Evolutionary conservation across 2,797 vertebrate genomes (phyloP).

Genomic region (Ctenochaetus hawaiiensis): DNA sequence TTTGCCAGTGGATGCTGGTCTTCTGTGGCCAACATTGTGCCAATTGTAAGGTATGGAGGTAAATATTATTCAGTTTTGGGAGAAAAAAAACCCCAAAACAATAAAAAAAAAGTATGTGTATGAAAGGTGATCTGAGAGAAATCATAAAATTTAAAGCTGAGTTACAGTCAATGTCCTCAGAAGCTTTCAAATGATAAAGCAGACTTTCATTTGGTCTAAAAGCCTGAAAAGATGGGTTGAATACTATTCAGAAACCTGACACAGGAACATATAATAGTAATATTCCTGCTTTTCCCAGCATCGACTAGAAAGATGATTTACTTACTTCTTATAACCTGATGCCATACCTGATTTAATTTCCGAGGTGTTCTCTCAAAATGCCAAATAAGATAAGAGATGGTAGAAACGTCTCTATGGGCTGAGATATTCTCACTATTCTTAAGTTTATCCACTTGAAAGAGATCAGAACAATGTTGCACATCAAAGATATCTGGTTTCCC

Average conservation of each 20-base stretch:
- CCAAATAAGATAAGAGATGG: constrained; percentile 31
- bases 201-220: constrained; percentile 37
- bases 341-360: constrained; percentile 46
- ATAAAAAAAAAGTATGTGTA: constrained; percentile 3
- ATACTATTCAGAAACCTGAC: constrained; percentile 48
- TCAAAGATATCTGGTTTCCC: constrained; percentile 36
- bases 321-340: constrained; percentile 34
- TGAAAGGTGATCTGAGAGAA: not conserved
- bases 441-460: constrained; percentile 20
- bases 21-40: not conserved
- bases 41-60: not conserved
- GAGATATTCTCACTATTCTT: constrained; percentile 5
- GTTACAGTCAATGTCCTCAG: not conserved
- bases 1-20: constrained; percentile 3
- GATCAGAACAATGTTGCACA: constrained; percentile 14
- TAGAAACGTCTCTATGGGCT: not conserved
- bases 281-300: constrained; percentile 49
- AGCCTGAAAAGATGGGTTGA: constrained; percentile 8
- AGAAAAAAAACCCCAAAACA: not conserved
- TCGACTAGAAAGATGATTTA: constrained; percentile 43
- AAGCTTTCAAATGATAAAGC: constrained; percentile 29
- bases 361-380: constrained; percentile 19
- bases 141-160: constrained; percentile 15
- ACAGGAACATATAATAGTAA: constrained; percentile 24
- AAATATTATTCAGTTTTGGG: not conserved